These are phyloP conservation scores for Datnioides undecimradiatus DNA, from an alignment of 2,113 vertebrate species.

Conservation along the genomic window DNA sequence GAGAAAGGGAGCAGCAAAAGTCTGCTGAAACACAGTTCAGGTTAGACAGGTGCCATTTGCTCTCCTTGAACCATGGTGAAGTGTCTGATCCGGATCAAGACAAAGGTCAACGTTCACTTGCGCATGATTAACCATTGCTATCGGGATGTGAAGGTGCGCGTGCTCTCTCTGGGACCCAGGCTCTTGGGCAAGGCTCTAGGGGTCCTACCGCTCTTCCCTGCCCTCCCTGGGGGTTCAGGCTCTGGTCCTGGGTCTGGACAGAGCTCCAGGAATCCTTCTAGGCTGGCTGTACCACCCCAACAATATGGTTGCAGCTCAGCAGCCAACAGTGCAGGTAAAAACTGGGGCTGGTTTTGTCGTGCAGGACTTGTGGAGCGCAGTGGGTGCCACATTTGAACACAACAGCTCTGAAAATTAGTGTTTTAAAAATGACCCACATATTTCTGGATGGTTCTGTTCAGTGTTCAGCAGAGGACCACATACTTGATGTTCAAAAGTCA, in stretches of 20 bases:
- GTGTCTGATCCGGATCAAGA: constrained; percentile 92
- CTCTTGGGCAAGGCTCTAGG: constrained; percentile 87
- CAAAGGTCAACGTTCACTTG: constrained; percentile 91
- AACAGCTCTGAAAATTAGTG: neutral
- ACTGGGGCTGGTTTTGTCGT: neutral
- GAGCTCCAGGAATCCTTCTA: constrained; percentile 53
- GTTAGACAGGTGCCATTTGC: neutral
- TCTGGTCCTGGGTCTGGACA: constrained; percentile 46
- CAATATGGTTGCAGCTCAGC: constrained; percentile 28
- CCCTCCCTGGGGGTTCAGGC: constrained; percentile 59
- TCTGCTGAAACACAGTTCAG: neutral
- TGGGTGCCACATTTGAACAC: neutral
- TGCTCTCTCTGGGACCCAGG: constrained; percentile 90
- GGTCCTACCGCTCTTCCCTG: constrained; percentile 77
- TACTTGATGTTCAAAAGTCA: neutral
- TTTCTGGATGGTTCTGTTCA: neutral
- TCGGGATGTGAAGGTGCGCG: constrained; percentile 88
- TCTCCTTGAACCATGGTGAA: constrained; percentile 87
- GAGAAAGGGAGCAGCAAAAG: neutral
- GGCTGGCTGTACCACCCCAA: constrained; percentile 56
- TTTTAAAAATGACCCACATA: neutral
- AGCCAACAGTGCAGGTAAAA: constrained; percentile 53
- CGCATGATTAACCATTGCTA: constrained; percentile 94
- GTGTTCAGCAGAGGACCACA: neutral
- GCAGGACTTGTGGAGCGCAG: neutral